Percentiles rank a stretch among this genome's conserved stretches.
These are phyloP conservation scores for Cyphomyrus plagiostoma DNA, from an alignment of 2,113 vertebrate species.

Conservation along the genomic window DNA sequence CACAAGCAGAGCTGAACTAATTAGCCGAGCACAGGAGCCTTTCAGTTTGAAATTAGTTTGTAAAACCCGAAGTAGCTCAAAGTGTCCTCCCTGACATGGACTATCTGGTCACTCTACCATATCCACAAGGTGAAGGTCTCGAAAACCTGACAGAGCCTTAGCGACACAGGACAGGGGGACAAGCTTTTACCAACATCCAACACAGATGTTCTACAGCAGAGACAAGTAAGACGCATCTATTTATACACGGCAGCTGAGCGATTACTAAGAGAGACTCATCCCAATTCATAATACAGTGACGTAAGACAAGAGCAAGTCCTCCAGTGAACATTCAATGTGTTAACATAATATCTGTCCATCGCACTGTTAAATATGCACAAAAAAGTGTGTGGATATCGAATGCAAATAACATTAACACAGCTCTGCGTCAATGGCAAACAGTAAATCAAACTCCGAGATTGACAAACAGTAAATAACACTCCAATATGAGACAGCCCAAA, in stretches of 20 bases:
- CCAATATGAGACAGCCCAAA: conserved; percentile 21
- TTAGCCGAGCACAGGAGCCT: no score
- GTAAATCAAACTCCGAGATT: not conserved
- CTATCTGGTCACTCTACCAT: no score
- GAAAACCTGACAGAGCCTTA: conserved; percentile 88
- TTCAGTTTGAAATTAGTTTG: no score
- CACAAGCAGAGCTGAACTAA: no score
- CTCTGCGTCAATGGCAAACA: not conserved
- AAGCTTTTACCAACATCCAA: not conserved
- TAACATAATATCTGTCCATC: not conserved
- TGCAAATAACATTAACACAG: not conserved
- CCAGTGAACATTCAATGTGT: not conserved
- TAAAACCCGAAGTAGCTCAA: no score
- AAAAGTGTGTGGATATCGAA: not conserved
- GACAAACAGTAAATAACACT: not conserved
- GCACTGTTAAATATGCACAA: not conserved
- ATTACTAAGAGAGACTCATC: not conserved
- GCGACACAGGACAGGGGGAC: conserved; percentile 24
- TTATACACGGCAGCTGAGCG: not conserved
- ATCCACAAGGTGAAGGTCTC: conserved; percentile 92
- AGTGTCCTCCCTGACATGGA: no score
- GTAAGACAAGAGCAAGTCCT: not conserved
- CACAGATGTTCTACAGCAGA: not conserved
- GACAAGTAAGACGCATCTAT: not conserved
- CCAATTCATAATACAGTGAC: not conserved